Conservation (phyloP, 2,113 vertebrate genomes). For the Xiphorhynchus elegans region DNA sequence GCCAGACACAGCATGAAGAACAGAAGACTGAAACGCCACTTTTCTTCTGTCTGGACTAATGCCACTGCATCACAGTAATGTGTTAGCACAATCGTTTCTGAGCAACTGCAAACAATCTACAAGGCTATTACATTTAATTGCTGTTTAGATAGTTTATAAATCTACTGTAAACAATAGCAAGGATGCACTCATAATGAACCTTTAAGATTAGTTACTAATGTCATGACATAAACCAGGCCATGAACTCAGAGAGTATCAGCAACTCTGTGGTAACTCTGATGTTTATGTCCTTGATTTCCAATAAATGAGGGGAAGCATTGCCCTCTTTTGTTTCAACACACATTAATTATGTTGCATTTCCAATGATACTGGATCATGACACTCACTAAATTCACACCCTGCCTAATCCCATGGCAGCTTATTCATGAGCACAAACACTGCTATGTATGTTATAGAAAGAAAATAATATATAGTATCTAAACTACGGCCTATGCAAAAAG, state of each 20-base stretch:
- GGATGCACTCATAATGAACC: not conserved
- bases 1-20: not conserved
- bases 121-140: slow-evolving; percentile 51
- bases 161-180: slow-evolving; percentile 5
- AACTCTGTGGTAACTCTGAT: not conserved
- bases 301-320: not conserved
- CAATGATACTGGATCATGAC: not conserved
- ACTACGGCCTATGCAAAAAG: accelerated
- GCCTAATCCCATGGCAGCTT: not conserved
- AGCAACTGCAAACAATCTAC: slow-evolving; percentile 45
- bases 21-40: not conserved
- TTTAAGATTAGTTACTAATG: slow-evolving; percentile 17
- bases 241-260: not conserved
- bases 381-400: not conserved
- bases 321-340: not conserved
- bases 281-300: slow-evolving; percentile 29
- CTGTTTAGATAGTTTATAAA: slow-evolving; percentile 47
- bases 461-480: not conserved
- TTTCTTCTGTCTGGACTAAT: not conserved
- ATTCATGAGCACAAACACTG: not conserved
- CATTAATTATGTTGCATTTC: slow-evolving; percentile 34
- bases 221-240: slow-evolving; percentile 2
- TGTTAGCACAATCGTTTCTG: not conserved
- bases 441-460: not conserved
- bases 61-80: not conserved